Percentiles rank a stretch among this genome's conserved stretches.
Conservation (phyloP, 2,797 vertebrate species). For the Tarsius wallacei region DNA sequence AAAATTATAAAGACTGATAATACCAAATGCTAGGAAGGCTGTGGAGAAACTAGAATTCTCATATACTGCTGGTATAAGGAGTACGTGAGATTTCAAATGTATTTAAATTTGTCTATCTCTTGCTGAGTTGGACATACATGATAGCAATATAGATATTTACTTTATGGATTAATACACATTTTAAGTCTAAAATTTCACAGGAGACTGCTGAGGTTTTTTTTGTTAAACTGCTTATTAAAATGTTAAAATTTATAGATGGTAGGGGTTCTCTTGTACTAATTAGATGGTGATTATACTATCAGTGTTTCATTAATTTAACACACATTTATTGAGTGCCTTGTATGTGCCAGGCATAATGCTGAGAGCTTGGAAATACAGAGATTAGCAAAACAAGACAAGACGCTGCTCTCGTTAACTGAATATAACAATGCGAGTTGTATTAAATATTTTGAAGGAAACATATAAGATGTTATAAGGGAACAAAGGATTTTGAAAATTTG, state of each 20-base stretch:
- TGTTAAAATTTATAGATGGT: constrained; percentile 35
- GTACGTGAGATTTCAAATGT: constrained; percentile 24
- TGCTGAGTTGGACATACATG: background rate
- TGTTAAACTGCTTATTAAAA: constrained; percentile 19
- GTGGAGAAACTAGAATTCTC: constrained; percentile 17
- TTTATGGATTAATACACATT: background rate
- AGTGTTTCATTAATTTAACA: constrained; percentile 25
- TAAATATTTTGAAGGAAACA: constrained; percentile 47
- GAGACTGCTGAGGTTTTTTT: background rate
- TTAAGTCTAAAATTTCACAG: constrained; percentile 43
- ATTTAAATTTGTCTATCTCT: background rate
- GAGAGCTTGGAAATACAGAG: constrained; percentile 33
- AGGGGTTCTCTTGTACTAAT: background rate
- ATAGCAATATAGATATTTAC: constrained; percentile 25
- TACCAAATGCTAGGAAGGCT: constrained; percentile 3
- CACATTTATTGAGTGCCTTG: background rate
- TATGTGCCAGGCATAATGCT: background rate
- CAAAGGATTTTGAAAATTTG: constrained; percentile 35
- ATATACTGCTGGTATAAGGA: background rate
- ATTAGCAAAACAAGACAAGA: background rate
- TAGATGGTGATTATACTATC: constrained; percentile 30
- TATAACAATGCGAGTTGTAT: background rate
- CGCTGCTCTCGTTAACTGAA: background rate
- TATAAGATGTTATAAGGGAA: background rate
- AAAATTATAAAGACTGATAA: background rate